These are phyloP conservation scores for Slavum lentiscoides DNA, from an alignment of 2,888 invertebrate genomes.

Conservation along the genomic window DNA sequence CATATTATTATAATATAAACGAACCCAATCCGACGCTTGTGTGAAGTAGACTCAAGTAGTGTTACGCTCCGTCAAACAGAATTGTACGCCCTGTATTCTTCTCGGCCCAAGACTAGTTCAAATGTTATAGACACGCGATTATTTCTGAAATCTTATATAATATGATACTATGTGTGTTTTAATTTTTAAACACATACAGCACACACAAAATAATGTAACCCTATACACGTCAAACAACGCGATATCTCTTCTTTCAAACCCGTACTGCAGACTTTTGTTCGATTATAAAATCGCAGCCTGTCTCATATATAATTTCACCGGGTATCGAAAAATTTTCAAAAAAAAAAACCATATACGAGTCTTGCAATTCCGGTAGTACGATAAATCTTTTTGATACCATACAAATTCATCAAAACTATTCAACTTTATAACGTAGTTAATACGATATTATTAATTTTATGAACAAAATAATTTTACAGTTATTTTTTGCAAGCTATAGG, in stretches of 20 bases:
- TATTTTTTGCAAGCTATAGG: no score
- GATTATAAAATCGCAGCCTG: background rate
- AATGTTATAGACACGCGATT: slow-evolving; percentile 44
- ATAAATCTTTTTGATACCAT: no score
- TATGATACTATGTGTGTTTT: background rate
- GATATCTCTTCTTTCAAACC: slow-evolving; percentile 21
- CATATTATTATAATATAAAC: no score
- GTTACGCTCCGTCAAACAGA: slow-evolving; percentile 42
- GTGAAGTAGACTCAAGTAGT: background rate
- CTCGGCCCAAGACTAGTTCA: slow-evolving; percentile 30
- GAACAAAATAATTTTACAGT: no score
- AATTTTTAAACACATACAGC: background rate
- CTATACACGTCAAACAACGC: slow-evolving; percentile 7
- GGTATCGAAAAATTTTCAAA: no score
- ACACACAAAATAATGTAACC: background rate
- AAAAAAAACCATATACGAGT: no score
- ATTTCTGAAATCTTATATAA: slow-evolving; percentile 22
- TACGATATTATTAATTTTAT: no score
- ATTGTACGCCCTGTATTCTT: slow-evolving; percentile 4
- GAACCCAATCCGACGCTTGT: background rate
- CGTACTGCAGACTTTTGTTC: background rate
- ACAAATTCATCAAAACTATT: no score
- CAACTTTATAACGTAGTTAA: no score
- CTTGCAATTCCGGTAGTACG: no score
- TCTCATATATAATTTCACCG: no score